A percentile compares a stretch with the other conserved stretches of the same genome.
Evolutionary conservation across 2,797 vertebrate genomes (phyloP).

Genomic region (Caiman crocodilus): DNA sequence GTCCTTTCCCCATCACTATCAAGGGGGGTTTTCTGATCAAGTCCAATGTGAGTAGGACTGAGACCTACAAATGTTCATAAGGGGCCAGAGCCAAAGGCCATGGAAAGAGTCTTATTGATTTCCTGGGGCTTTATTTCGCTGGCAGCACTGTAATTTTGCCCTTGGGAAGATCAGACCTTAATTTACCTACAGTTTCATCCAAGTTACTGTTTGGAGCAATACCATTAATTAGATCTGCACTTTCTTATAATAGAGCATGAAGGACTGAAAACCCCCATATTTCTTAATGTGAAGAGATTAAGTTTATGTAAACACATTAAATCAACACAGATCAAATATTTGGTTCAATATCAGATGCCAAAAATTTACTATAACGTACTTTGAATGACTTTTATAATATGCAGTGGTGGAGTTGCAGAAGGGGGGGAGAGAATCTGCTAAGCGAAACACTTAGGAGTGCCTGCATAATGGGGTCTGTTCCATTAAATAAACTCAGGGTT

Average conservation of each 20-base stretch:
- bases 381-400: constrained; percentile 29
- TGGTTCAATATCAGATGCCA: constrained; percentile 16
- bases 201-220: not conserved
- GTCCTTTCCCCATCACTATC: not conserved
- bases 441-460: constrained; percentile 38
- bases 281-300: not conserved
- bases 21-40: too few species aligned
- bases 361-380: constrained; percentile 39
- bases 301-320: not conserved
- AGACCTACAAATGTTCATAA: not conserved
- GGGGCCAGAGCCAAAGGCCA: not conserved
- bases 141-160: not conserved
- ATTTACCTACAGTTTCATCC: not conserved
- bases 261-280: constrained; percentile 15
- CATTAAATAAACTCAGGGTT: constrained; percentile 54
- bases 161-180: not conserved
- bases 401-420: not conserved
- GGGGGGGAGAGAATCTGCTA: not conserved
- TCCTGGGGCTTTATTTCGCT: not conserved
- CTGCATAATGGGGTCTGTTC: constrained; percentile 37
- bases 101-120: not conserved
- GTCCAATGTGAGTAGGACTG: not conserved
- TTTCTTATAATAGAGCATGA: constrained; percentile 21
- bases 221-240: not conserved
- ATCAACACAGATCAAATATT: not conserved